Conservation (phyloP, 2,113 vertebrate species). For the Perognathus longimembris region DNA sequence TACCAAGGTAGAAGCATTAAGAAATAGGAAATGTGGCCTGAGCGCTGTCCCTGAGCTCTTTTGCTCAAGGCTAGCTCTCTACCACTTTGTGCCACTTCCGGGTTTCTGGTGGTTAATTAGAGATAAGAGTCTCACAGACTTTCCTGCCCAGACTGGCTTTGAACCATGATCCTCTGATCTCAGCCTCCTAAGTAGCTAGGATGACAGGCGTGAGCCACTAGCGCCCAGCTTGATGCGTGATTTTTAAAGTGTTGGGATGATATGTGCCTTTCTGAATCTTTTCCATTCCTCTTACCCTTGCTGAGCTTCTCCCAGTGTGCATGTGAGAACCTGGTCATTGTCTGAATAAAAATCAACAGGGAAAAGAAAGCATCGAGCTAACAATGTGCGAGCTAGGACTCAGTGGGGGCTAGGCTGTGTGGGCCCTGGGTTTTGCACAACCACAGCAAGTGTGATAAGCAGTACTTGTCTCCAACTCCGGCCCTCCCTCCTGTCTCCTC, state of each 20-base stretch:
- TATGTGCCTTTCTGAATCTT: conserved; percentile 48
- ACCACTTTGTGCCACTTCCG: too few species aligned
- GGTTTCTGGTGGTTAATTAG: too few species aligned
- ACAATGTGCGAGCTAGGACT: neutral
- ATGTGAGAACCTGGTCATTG: neutral
- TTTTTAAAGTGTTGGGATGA: neutral
- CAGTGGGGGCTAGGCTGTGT: neutral
- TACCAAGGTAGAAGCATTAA: neutral
- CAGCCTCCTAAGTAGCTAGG: too few species aligned
- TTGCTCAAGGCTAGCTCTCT: too few species aligned
- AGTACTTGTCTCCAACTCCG: neutral
- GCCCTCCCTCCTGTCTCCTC: neutral
- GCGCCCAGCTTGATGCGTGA: too few species aligned
- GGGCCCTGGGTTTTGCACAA: neutral
- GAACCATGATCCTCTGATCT: too few species aligned
- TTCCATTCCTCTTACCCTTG: conserved; percentile 15
- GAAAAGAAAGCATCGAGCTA: neutral
- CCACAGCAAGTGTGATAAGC: neutral
- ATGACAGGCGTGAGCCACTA: too few species aligned
- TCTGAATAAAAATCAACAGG: conserved; percentile 30
- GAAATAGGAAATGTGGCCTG: neutral
- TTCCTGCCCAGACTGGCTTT: too few species aligned
- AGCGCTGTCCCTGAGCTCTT: too few species aligned
- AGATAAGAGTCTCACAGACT: too few species aligned
- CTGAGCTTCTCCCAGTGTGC: neutral